Conservation (phyloP, 1,140 invertebrate genomes). For the Apis florea region DNA sequence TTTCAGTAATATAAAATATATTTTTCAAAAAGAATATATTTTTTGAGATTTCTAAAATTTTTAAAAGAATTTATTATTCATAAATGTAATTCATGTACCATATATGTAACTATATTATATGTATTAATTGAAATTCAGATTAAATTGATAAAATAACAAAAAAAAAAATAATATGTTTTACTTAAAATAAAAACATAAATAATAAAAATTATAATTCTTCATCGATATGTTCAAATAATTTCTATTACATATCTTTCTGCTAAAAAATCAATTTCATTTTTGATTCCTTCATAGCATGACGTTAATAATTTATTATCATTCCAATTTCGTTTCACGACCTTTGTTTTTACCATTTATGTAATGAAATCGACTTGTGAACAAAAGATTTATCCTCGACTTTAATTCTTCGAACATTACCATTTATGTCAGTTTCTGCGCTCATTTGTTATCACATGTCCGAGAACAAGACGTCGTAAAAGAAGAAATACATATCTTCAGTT, state of each 20-base stretch:
- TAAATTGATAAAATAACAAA: too few species aligned
- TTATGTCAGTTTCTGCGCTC: slow-evolving; percentile 21
- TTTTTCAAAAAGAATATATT: too few species aligned
- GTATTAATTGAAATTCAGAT: too few species aligned
- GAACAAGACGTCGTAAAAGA: slow-evolving; percentile 6
- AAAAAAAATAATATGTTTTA: not conserved
- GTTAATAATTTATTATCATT: not conserved
- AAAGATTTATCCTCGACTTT: slow-evolving; percentile 14
- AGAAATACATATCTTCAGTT: slow-evolving; percentile 15
- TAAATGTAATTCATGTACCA: too few species aligned
- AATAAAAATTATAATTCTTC: not conserved
- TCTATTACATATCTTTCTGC: not conserved
- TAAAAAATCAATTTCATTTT: not conserved
- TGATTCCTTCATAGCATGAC: not conserved
- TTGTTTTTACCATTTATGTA: not conserved
- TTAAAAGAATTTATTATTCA: too few species aligned
- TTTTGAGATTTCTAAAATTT: too few species aligned
- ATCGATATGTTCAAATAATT: not conserved
- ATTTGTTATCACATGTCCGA: slow-evolving; percentile 39
- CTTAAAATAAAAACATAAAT: not conserved
- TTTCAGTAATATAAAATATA: too few species aligned
- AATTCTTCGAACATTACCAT: not conserved
- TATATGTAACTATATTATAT: too few species aligned
- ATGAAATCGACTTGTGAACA: not conserved
- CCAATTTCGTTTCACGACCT: not conserved